Evolutionary conservation across 2,888 invertebrate species (phyloP).

Genomic region (Nomada flava): DNA sequence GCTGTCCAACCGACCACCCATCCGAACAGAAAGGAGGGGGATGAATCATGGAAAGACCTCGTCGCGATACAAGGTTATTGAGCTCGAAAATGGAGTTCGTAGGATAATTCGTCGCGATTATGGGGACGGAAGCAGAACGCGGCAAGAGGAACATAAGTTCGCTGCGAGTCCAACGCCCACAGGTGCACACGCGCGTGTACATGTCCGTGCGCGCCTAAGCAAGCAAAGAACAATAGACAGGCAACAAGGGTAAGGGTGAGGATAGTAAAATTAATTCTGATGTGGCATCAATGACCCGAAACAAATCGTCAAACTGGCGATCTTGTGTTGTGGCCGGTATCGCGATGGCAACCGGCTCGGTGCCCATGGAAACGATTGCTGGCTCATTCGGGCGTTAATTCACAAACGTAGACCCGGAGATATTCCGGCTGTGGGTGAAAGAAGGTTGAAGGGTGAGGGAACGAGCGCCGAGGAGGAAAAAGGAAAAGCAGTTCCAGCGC

Average conservation of each 20-base stretch:
- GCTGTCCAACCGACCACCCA: neutral
- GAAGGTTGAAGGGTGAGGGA: slow-evolving; percentile 75
- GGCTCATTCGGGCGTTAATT: slow-evolving; percentile 78
- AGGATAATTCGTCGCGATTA: slow-evolving; percentile 46
- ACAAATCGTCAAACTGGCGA: slow-evolving; percentile 82
- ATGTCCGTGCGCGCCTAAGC: neutral
- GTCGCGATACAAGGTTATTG: slow-evolving; percentile 62
- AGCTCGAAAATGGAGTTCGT: slow-evolving; percentile 29
- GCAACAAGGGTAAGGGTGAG: neutral
- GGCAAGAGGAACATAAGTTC: neutral
- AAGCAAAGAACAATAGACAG: slow-evolving; percentile 9
- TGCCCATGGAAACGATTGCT: slow-evolving; percentile 73
- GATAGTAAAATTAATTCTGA: slow-evolving; percentile 74
- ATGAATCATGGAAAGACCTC: slow-evolving; percentile 28
- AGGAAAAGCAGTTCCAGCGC: no score
- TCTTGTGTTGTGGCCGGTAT: slow-evolving; percentile 82
- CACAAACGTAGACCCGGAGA: slow-evolving; percentile 71
- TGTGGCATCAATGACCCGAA: slow-evolving; percentile 80
- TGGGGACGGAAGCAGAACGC: neutral
- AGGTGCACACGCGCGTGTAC: no score
- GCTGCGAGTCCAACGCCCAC: neutral
- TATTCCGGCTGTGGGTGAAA: slow-evolving; percentile 72
- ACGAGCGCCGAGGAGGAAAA: slow-evolving; percentile 28
- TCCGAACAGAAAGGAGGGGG: neutral
- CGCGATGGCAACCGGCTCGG: slow-evolving; percentile 82